Conservation (phyloP, 2,113 vertebrate genomes). For the Psettodes erumei region DNA sequence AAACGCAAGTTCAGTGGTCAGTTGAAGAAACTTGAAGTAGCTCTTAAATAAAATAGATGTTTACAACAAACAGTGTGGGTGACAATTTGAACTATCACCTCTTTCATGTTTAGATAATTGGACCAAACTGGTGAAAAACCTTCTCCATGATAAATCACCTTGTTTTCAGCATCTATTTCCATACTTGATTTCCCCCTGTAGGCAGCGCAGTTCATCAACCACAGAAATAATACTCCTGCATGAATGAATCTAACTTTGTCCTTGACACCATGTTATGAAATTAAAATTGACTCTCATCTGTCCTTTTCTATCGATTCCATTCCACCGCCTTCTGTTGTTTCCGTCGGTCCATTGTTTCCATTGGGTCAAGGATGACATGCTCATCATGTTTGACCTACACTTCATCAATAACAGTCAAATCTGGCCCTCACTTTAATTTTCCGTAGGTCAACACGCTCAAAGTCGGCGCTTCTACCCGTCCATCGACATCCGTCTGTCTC, state of each 20-base stretch:
- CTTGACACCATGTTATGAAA: neutral
- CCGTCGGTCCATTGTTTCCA: neutral
- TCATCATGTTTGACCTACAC: conserved; percentile 44
- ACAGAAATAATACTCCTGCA: neutral
- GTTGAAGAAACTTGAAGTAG: too few relatives aligned
- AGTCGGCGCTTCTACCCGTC: conserved; percentile 25
- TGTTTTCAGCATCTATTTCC: neutral
- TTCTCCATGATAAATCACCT: neutral
- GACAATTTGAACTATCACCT: neutral
- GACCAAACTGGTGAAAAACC: neutral
- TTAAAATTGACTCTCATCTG: neutral
- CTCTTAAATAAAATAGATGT: too few relatives aligned
- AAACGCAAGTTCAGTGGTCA: too few relatives aligned
- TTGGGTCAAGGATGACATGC: conserved; percentile 21
- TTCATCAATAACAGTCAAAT: conserved; percentile 50
- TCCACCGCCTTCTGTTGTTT: neutral
- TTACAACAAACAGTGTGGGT: neutral
- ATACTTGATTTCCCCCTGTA: neutral
- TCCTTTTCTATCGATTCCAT: neutral
- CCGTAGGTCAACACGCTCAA: conserved; percentile 49
- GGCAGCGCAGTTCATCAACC: neutral
- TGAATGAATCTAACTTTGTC: neutral
- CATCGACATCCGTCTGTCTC: conserved; percentile 20
- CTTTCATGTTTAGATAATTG: conserved; percentile 15
- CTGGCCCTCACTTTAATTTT: conserved; percentile 41